These are phyloP conservation scores for Drosophila ambigua DNA, from an alignment of 1,140 invertebrate genomes.

Conservation along the genomic window DNA sequence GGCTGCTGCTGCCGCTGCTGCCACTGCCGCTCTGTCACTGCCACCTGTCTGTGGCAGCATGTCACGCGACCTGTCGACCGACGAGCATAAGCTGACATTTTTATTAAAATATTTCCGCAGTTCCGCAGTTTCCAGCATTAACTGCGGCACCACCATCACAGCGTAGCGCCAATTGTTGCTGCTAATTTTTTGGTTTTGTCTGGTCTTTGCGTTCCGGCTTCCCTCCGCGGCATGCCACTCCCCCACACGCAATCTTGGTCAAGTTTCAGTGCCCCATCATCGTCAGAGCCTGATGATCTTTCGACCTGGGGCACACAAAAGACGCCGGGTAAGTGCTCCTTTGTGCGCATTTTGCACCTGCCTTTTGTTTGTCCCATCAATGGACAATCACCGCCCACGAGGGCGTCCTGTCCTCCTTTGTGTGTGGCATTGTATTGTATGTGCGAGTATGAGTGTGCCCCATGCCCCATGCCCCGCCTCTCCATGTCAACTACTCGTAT, in stretches of 20 bases:
- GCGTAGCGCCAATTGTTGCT: conserved; percentile 1
- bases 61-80: conserved; percentile 78
- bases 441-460: conserved; percentile 19
- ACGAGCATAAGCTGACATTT: conserved; percentile 76
- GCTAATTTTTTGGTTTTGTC: conserved; percentile 59
- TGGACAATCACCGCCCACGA: conserved; percentile 42
- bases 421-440: neutral
- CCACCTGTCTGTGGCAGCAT: conserved; percentile 74
- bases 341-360: conserved; percentile 75
- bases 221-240: conserved; percentile 37
- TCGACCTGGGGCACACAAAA: conserved; percentile 25
- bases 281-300: conserved; percentile 35
- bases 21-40: conserved; percentile 26
- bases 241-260: neutral
- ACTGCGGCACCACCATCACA: conserved; percentile 37
- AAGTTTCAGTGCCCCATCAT: conserved; percentile 28
- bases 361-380: conserved; percentile 55
- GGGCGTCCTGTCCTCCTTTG: neutral
- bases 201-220: conserved; percentile 40
- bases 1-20: conserved; percentile 16
- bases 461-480: conserved; percentile 10
- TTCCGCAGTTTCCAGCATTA: conserved; percentile 59
- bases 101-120: conserved; percentile 80
- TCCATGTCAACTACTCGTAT: conserved; percentile 38
- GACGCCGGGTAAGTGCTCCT: conserved; percentile 65